A percentile compares a stretch with the other conserved stretches of the same genome.
phyloP scores from a whole-genome alignment of 1,140 invertebrate genomes.

The Drosophila eugracilis region DNA sequence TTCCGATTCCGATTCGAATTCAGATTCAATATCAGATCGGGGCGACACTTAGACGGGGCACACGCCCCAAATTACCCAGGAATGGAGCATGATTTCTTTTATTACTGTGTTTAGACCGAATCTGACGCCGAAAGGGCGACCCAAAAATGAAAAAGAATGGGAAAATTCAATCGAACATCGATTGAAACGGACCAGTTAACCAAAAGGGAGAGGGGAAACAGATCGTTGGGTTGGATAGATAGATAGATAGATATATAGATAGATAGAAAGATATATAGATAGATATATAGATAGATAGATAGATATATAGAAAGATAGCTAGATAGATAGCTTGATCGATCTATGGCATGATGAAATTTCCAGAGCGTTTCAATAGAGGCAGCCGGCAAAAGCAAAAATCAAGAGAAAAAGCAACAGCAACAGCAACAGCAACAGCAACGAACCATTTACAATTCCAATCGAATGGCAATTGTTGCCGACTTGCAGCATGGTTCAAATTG shows the following conservation, averaged over 20 bases:
- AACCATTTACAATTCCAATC: constrained; percentile 52
- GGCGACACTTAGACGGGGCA: constrained; percentile 46
- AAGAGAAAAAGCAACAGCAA: not conserved
- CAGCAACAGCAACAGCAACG: constrained; percentile 7
- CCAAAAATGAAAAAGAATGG: constrained; percentile 40
- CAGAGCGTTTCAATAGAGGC: constrained; percentile 39
- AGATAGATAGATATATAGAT: not conserved
- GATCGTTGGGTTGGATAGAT: not conserved
- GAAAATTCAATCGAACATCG: constrained; percentile 57
- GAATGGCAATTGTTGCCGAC: constrained; percentile 43
- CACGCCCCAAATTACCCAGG: constrained; percentile 64
- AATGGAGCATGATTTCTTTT: constrained; percentile 60
- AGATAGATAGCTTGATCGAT: constrained; percentile 25
- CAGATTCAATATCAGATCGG: constrained; percentile 15
- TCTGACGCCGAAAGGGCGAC: constrained; percentile 53
- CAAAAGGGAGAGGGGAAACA: constrained; percentile 7
- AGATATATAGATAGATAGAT: constrained; percentile 1
- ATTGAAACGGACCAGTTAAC: constrained; percentile 29
- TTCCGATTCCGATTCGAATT: constrained; percentile 10
- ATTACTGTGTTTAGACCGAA: constrained; percentile 66
- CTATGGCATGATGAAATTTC: constrained; percentile 44
- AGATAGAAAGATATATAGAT: not conserved
- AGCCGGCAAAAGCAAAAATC: constrained; percentile 6
- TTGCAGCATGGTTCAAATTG: constrained; percentile 42
- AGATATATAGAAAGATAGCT: no score